phyloP scores from a whole-genome alignment of 2,888 invertebrate species.

The Melinaea menophilus region DNA sequence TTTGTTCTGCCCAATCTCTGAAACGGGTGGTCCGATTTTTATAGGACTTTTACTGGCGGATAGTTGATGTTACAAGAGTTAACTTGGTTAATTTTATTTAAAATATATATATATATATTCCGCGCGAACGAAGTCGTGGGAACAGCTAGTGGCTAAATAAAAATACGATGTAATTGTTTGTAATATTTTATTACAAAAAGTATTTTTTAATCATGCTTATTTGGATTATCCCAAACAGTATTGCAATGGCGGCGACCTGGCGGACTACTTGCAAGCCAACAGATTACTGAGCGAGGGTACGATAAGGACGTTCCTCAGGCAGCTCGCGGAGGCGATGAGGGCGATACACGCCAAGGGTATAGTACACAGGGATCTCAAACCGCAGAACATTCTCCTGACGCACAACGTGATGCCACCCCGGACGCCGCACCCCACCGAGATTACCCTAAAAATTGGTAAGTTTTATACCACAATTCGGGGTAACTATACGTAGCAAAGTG shows the following conservation, averaged over 20 bases:
- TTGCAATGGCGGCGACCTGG: constrained; percentile 99
- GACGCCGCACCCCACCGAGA: constrained; percentile 87
- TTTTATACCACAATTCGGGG: constrained; percentile 1
- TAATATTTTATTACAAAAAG: no score
- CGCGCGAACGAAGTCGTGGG: no score
- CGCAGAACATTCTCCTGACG: constrained; percentile 98
- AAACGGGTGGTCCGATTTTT: no score
- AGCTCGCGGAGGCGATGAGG: constrained; percentile 98
- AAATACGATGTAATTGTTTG: no score
- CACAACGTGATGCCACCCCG: constrained; percentile 81
- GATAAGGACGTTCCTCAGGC: constrained; percentile 94
- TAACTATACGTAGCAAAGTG: no score
- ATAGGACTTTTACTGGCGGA: no score
- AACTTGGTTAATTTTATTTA: no score
- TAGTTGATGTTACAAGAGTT: no score
- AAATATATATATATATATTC: no score
- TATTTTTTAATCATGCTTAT: no score
- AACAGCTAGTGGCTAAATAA: no score
- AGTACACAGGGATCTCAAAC: constrained; percentile 99
- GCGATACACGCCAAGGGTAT: constrained; percentile 98
- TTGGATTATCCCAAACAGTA: constrained; percentile 77
- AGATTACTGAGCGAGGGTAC: constrained; percentile 98
- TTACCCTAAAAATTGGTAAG: constrained; percentile 95
- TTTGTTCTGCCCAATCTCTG: no score
- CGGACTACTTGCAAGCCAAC: constrained; percentile 96